These are phyloP conservation scores for Microcebus ravelobensis DNA, from an alignment of 2,113 vertebrate genomes.

Conservation along the genomic window DNA sequence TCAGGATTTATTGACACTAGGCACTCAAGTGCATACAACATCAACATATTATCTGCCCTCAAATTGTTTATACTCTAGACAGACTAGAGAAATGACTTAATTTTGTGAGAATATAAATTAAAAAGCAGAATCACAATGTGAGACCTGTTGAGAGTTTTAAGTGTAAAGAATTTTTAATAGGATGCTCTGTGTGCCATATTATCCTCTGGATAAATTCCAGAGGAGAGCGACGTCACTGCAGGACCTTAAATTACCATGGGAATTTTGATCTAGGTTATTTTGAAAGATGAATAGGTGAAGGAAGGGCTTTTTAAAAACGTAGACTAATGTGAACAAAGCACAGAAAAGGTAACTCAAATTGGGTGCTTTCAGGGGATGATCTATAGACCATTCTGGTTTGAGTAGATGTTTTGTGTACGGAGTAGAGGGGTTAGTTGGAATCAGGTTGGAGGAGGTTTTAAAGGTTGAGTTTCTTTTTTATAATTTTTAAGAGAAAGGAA, in stretches of 20 bases:
- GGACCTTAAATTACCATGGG: background rate
- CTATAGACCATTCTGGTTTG: background rate
- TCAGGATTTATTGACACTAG: background rate
- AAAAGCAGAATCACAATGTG: background rate
- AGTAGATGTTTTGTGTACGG: background rate
- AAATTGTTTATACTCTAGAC: background rate
- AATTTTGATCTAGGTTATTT: background rate
- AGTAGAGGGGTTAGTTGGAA: background rate
- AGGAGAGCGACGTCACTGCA: background rate
- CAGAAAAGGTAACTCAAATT: background rate
- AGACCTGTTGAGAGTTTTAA: background rate
- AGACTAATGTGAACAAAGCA: background rate
- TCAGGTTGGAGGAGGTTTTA: background rate
- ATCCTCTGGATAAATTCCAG: background rate
- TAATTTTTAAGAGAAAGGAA: background rate
- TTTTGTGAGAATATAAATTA: background rate
- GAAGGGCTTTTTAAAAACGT: background rate
- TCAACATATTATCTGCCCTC: background rate
- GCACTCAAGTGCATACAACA: background rate
- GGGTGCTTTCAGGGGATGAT: background rate
- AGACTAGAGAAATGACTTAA: background rate
- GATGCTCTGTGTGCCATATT: background rate
- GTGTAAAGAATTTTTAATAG: background rate
- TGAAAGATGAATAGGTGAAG: background rate
- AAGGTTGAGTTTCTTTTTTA: background rate